Evolutionary conservation across 2,888 invertebrate species (phyloP), one percentile per base, ranked within the genome.

Genomic region (Nemapogon koenigi): DNA sequence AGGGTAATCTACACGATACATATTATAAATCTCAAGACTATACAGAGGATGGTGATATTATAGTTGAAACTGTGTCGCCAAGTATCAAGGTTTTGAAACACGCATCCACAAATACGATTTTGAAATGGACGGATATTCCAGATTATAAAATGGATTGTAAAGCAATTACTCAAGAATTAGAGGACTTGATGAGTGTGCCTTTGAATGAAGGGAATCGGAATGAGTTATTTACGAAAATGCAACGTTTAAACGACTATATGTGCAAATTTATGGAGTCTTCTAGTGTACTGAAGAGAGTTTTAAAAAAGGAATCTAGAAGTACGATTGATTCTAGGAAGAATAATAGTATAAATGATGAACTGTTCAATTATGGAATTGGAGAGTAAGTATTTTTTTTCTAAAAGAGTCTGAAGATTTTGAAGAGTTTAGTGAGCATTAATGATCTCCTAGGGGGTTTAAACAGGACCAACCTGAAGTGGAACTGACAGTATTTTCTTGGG

Each of bases 241-340:
- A 68, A 40, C 59, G 57, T 1, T 25, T 76, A 1, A 71, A 67
- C 16, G 65, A 72, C 4, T 72, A 56, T 11, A 78, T 78, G 76
- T 67, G 66, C 43, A 70, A 67, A 45, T 72, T 72, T 39, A 66
- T 65, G 0, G 62, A 69, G 30, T 73, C 76, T 0, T 66, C 75
- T 0, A 72, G 72, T 29, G 59, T 61, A 1, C 39, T 76, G 39
- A 76, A 71, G 44, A 66, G 59, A 42, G 69, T 63, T 3, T 27
- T 75, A 41, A 58, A 55, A 0, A 69, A 68, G 25, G 66, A 67
- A 42, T 50, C 59, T 1, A 68, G 64, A 32, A 53, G 45, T 6
- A 48, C 49, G 3, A 14, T 33, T n/a, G 33, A 18, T 3, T n/a
- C 6, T 3, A 53, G 54, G 10, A 53, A 54, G 2, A 49, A 53